phyloP scores from a whole-genome alignment of 2,888 invertebrate species.

The Crepidodera aurea region DNA sequence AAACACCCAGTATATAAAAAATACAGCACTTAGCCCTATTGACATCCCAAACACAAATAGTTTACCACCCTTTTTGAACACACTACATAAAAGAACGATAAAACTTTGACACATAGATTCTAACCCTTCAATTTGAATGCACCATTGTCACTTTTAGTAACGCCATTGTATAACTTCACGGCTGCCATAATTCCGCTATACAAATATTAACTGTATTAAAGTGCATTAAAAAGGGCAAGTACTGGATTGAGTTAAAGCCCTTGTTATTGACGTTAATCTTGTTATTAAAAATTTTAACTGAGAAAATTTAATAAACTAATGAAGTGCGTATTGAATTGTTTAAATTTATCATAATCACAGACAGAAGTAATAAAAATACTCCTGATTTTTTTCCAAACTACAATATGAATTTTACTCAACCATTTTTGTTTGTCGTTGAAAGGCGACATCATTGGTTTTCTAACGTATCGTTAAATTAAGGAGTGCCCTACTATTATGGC shows the following conservation, averaged over 20 bases:
- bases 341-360: no score
- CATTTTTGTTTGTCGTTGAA: no score
- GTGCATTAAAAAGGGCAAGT: conserved; percentile 19
- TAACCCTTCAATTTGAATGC: conserved; percentile 14
- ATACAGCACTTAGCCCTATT: conserved; percentile 3
- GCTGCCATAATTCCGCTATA: conserved; percentile 12
- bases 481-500: conserved; percentile 6
- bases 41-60: background rate
- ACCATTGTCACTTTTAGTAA: conserved; percentile 9
- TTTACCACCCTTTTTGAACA: conserved; percentile 3
- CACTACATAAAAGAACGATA: conserved; percentile 8
- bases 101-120: conserved; percentile 16
- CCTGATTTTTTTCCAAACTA: no score
- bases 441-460: no score
- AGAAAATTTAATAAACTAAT: conserved; percentile 3
- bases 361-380: no score
- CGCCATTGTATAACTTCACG: conserved; percentile 17
- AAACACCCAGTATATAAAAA: background rate
- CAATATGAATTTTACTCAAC: no score
- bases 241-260: background rate
- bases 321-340: background rate
- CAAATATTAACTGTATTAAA: conserved; percentile 23
- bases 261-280: conserved; percentile 11
- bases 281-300: background rate
- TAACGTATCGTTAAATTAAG: no score